Evolutionary conservation across 2,888 invertebrate species (phyloP), one percentile per base, ranked within the genome.

Genomic region (Agrenia bidenticulata): DNA sequence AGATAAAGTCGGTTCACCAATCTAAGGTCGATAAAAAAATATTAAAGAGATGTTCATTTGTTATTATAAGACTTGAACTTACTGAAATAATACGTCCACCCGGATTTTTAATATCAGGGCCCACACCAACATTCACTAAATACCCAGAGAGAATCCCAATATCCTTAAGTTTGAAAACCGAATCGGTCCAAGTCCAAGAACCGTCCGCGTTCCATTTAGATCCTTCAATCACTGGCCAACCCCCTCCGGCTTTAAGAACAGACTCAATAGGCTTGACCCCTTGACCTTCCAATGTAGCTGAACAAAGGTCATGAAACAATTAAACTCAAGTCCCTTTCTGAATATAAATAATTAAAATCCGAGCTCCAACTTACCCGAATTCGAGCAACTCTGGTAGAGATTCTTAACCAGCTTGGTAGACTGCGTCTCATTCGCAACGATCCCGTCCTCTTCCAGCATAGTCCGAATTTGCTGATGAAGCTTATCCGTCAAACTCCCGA

Each of bases 351-450:
- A 17, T 17, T 9, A 11, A 58, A 58, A 42, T 41, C 2, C 1
- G 24, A 5, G 41, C n/a, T 21, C 32, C 26, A 41, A 17, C 87
- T 86, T 82, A 91, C 91, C 87, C 80, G 88, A 87, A 79, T 94
- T 91, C 86, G 93, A 89, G 80, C 94, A 94, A 51, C 92, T 87
- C 77, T 85, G 85, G 82, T 92, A 94, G 67, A 94, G 81, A n/a
- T 87, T 86, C 80, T 92, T 93, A 13, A 89, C 89, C 64, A 92
- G 85, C 59, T 74, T 72, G 37, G 81, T 78, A 9, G 80, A 79
- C 17, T 77, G 74, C 58, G 81, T 83, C 78, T 90, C 88, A 59
- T 80, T 76, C 2, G 84, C 80, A 51, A 7, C 24, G 9, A 32
- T 49, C 23, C 54, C 26, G 9, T 51, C 32, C 72, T 86, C 86